Percentiles rank a stretch among this genome's conserved stretches.
phyloP scores from a whole-genome alignment of 1,140 invertebrate species.

The Ostrea edulis region DNA sequence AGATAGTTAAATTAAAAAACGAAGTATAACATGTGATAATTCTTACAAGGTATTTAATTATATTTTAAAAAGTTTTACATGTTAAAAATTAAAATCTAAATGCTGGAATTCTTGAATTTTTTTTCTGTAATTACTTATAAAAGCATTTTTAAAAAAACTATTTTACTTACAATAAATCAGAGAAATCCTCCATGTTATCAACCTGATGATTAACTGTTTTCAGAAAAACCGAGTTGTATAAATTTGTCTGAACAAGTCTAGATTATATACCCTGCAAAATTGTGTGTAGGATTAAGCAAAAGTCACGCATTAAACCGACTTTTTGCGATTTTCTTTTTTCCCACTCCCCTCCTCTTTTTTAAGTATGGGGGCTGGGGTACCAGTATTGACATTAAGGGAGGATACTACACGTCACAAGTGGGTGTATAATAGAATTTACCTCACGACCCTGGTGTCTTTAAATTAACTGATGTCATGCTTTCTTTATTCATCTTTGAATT shows the following conservation, averaged over 20 bases:
- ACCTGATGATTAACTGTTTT: neutral
- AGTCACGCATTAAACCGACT: neutral
- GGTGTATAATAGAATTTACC: neutral
- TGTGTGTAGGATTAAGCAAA: neutral
- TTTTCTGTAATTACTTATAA: neutral
- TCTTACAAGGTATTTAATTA: neutral
- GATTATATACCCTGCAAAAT: neutral
- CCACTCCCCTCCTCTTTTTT: neutral
- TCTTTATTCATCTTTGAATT: neutral
- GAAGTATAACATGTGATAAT: neutral
- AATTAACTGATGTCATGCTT: conserved; percentile 7
- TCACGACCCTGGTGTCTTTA: neutral
- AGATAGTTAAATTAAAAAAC: neutral
- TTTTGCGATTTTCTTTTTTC: neutral
- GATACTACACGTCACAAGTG: neutral
- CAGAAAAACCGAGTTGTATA: neutral
- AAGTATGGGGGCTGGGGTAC: conserved; percentile 20
- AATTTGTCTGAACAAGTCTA: neutral
- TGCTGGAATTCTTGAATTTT: conserved; percentile 6
- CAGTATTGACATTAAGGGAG: neutral
- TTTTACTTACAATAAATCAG: conserved; percentile 32
- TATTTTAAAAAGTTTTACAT: neutral
- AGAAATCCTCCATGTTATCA: conserved; percentile 1
- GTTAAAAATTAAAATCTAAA: conserved; percentile 22
- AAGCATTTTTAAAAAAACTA: too few relatives aligned